Percentiles rank a stretch among this genome's conserved stretches.
Conservation (phyloP, 1,140 invertebrate genomes). For the Sycophaga agraensis region DNA sequence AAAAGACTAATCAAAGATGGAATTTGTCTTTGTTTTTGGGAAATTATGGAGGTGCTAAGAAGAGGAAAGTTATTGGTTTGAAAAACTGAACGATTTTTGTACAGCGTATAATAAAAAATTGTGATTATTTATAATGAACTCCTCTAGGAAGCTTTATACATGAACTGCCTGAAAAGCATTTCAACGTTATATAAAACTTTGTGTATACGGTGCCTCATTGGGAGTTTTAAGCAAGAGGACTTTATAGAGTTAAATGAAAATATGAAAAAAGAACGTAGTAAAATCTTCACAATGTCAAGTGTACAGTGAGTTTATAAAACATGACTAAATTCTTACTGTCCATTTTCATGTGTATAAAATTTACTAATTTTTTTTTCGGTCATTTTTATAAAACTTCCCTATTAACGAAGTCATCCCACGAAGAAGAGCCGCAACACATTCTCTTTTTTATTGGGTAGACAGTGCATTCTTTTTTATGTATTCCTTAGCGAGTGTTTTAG, state of each 20-base stretch:
- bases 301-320: not conserved
- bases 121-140: conserved; percentile 47
- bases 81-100: conserved; percentile 32
- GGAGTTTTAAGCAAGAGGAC: conserved; percentile 8
- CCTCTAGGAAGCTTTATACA: conserved; percentile 35
- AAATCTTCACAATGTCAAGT: conserved; percentile 1
- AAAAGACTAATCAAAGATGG: conserved; percentile 13
- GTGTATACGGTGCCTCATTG: conserved; percentile 21
- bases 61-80: conserved; percentile 13
- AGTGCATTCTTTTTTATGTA: conserved; percentile 15
- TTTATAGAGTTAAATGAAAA: conserved; percentile 23
- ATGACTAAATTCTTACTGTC: not conserved
- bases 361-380: conserved; percentile 18
- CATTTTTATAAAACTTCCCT: conserved; percentile 4
- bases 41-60: conserved; percentile 24
- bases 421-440: conserved; percentile 9
- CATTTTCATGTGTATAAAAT: conserved; percentile 7
- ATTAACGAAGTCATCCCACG: conserved; percentile 1
- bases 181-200: conserved; percentile 30
- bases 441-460: conserved; percentile 21
- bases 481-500: conserved; percentile 28
- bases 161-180: conserved; percentile 39
- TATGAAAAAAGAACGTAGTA: conserved; percentile 12
- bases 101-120: conserved; percentile 37
- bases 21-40: conserved; percentile 14